phyloP scores from a whole-genome alignment of 2,888 invertebrate genomes.

The Galerucella nymphaeae region DNA sequence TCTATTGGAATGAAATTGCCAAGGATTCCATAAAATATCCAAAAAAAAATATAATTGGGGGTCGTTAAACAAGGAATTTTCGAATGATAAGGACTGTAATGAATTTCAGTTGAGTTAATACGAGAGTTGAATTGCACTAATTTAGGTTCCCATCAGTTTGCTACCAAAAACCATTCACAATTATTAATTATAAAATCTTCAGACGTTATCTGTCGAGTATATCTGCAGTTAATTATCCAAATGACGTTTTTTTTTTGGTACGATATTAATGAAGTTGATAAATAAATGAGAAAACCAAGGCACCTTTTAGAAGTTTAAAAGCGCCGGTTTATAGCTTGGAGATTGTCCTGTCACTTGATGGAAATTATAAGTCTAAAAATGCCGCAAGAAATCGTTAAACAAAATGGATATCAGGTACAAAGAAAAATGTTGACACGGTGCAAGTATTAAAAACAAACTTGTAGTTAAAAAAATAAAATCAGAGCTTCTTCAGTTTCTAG shows the following conservation, averaged over 20 bases:
- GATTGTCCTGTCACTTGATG: constrained; percentile 2
- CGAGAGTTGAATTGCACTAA: background rate
- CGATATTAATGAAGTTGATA: constrained; percentile 20
- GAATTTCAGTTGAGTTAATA: background rate
- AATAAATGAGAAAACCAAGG: constrained; percentile 13
- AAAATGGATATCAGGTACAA: no score
- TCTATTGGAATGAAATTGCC: no score
- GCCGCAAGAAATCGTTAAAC: no score
- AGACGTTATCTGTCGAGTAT: constrained; percentile 20
- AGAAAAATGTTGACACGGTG: no score
- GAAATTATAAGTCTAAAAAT: background rate
- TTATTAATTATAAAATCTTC: constrained; percentile 20
- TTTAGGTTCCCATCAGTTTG: background rate
- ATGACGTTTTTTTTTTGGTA: constrained; percentile 24
- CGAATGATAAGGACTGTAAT: background rate
- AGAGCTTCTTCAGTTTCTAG: no score
- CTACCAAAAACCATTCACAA: constrained; percentile 20
- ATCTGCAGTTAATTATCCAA: constrained; percentile 26
- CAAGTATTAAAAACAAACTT: no score
- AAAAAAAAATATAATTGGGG: background rate
- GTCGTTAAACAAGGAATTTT: background rate
- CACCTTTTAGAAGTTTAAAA: constrained; percentile 14
- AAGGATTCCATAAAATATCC: background rate
- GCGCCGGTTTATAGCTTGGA: background rate
- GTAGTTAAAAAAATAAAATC: no score